Evolutionary conservation across 2,888 invertebrate species (phyloP).

Genomic region (Zeuzera pyrina): DNA sequence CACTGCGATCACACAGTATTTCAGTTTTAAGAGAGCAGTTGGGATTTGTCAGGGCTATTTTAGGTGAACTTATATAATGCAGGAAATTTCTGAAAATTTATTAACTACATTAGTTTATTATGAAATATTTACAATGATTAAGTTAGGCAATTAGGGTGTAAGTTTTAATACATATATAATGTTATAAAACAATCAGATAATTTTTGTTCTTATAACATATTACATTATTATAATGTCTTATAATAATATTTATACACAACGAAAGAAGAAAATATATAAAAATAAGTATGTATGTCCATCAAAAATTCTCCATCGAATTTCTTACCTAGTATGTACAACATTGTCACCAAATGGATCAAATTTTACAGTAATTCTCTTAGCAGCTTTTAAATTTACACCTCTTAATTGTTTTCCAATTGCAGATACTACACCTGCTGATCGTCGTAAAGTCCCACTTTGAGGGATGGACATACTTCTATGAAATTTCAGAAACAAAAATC

Average conservation of each 20-base stretch:
- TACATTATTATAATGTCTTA: not conserved
- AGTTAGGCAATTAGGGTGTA: too few species aligned
- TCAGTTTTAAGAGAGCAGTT: slow-evolving; percentile 83
- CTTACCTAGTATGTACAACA: slow-evolving; percentile 76
- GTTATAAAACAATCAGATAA: not conserved
- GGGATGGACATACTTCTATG: slow-evolving; percentile 79
- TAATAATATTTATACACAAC: not conserved
- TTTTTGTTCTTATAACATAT: too few species aligned
- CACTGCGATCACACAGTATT: slow-evolving; percentile 83
- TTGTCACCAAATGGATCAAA: slow-evolving; percentile 89
- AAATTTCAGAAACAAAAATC: slow-evolving; percentile 21
- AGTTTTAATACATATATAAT: not conserved
- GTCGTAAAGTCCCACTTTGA: slow-evolving; percentile 77
- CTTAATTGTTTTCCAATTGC: slow-evolving; percentile 83
- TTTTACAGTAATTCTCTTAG: slow-evolving; percentile 82
- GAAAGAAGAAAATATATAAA: not conserved
- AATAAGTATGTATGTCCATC: not conserved
- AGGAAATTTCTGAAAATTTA: slow-evolving; percentile 78
- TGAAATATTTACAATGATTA: too few species aligned
- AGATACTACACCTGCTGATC: slow-evolving; percentile 79
- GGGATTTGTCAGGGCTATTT: slow-evolving; percentile 80
- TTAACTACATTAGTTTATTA: too few species aligned
- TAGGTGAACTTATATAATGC: slow-evolving; percentile 77
- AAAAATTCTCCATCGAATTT: too few species aligned
- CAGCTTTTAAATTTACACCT: slow-evolving; percentile 82